Conservation (phyloP, 2,113 vertebrate species). For the Merops nubicus region DNA sequence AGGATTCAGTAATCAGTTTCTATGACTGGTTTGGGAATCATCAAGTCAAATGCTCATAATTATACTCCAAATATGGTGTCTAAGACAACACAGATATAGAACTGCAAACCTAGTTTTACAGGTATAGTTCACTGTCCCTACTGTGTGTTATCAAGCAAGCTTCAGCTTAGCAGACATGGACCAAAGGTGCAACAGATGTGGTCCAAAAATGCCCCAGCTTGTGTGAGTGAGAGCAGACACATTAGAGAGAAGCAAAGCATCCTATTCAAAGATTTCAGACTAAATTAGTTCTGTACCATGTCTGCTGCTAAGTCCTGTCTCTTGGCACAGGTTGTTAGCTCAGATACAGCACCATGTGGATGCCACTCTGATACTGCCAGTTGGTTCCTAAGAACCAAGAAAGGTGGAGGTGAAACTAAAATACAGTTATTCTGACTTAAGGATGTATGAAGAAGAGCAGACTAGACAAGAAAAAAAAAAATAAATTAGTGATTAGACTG, state of each 20-base stretch:
- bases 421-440: neutral
- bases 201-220: neutral
- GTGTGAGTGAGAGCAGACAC: neutral
- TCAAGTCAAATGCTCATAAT: neutral
- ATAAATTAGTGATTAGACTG: neutral
- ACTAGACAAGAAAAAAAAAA: neutral
- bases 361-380: too few relatives aligned
- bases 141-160: too few relatives aligned
- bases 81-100: neutral
- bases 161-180: neutral
- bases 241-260: neutral
- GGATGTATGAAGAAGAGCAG: neutral
- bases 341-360: fast-evolving
- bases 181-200: neutral
- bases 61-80: neutral
- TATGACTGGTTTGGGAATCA: neutral
- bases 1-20: neutral
- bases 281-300: neutral
- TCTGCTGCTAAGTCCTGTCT: neutral
- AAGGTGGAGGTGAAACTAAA: neutral
- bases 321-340: neutral
- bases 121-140: neutral
- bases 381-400: neutral
- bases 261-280: neutral
- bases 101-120: neutral